phyloP scores from a whole-genome alignment of 2,113 vertebrate species.

The Chaenocephalus aceratus region DNA sequence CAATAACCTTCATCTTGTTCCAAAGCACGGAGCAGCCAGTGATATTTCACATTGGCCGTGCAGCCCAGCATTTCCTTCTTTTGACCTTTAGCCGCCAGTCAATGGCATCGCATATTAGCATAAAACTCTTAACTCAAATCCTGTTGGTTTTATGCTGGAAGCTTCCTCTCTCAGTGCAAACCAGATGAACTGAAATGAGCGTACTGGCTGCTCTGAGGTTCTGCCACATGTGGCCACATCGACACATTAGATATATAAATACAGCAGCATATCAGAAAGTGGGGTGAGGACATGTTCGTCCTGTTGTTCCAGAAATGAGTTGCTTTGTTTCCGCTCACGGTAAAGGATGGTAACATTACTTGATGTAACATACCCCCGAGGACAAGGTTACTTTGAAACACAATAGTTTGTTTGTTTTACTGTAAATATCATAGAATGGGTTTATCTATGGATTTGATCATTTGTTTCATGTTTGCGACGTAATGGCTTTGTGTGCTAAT shows the following conservation, averaged over 20 bases:
- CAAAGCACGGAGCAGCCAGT: constrained; percentile 12
- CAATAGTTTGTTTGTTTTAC: not conserved
- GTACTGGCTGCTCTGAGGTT: constrained; percentile 63
- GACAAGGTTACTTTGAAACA: constrained; percentile 1
- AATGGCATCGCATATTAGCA: constrained; percentile 37
- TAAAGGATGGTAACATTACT: not conserved
- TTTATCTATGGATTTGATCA: not conserved
- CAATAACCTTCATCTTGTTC: constrained; percentile 38
- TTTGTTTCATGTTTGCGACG: not conserved
- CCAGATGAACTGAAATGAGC: constrained; percentile 63
- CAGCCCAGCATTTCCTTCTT: constrained; percentile 20
- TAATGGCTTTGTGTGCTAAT: constrained; percentile 22
- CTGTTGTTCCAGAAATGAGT: not conserved
- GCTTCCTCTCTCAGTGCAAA: constrained; percentile 43
- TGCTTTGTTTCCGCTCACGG: constrained; percentile 4
- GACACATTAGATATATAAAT: constrained; percentile 23
- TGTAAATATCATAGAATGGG: not conserved
- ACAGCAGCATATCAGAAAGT: constrained; percentile 24
- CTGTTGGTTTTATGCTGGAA: constrained; percentile 61
- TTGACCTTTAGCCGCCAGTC: constrained; percentile 23
- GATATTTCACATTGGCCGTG: constrained; percentile 21
- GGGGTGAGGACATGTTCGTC: not conserved
- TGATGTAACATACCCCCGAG: constrained; percentile 10
- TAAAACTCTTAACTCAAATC: constrained; percentile 64
- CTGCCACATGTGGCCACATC: constrained; percentile 39